These are phyloP conservation scores for Cromileptes altivelis DNA, from an alignment of 2,113 vertebrate species.

Conservation along the genomic window DNA sequence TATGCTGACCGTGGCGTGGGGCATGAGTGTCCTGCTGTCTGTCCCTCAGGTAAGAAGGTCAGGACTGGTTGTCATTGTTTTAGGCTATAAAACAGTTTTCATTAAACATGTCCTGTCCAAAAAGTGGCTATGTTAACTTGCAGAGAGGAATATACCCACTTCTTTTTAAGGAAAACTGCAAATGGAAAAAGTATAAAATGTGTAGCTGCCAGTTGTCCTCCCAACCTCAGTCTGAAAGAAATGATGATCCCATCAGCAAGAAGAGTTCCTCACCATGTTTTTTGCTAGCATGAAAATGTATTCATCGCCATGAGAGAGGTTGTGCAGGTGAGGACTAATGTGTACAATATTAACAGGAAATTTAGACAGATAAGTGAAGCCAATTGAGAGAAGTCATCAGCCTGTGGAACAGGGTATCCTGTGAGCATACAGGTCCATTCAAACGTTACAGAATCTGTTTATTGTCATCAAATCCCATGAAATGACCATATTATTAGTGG, in stretches of 20 bases:
- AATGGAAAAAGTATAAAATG: not conserved
- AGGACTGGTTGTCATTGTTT: not conserved
- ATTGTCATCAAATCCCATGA: not conserved
- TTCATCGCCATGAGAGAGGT: too few relatives aligned
- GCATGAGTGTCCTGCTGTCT: conserved; percentile 83
- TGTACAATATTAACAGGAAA: too few relatives aligned
- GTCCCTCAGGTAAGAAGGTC: conserved; percentile 86
- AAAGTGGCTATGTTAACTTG: not conserved
- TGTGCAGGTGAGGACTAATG: too few relatives aligned
- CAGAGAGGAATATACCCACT: not conserved
- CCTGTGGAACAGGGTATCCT: not conserved
- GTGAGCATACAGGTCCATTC: not conserved
- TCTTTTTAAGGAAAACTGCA: too few relatives aligned
- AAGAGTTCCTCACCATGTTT: not conserved
- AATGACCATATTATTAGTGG: too few relatives aligned
- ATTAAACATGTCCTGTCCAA: not conserved
- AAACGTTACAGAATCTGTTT: not conserved
- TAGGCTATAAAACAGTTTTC: not conserved
- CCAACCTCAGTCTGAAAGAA: not conserved
- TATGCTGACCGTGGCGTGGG: conserved; percentile 87
- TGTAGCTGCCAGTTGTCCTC: not conserved
- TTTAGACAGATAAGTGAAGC: too few relatives aligned
- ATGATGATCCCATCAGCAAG: too few relatives aligned
- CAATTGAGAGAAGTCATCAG: too few relatives aligned
- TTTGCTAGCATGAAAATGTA: not conserved